A percentile compares a stretch with the other conserved stretches of the same genome.
Evolutionary conservation across 2,797 vertebrate species (phyloP).

Genomic region (Oreochromis grahami): DNA sequence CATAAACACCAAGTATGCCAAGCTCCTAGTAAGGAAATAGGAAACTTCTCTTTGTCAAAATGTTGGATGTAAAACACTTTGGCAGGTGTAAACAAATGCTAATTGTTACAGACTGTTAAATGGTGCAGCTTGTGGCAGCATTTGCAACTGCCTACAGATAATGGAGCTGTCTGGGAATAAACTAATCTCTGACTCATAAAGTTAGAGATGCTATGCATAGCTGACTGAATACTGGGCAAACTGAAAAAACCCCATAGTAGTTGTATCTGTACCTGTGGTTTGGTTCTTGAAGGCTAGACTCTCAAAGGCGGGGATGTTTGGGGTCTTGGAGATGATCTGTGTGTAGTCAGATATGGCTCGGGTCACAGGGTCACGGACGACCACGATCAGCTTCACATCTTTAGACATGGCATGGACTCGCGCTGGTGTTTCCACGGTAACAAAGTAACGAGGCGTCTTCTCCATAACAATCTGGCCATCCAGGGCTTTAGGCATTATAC

Average conservation of each 20-base stretch:
- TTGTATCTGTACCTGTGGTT: constrained; percentile 42
- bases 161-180: background rate
- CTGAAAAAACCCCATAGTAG: rapidly evolving
- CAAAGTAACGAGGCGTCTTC: constrained; percentile 83
- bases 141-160: background rate
- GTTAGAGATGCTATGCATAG: background rate
- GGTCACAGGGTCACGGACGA: constrained; percentile 81
- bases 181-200: background rate
- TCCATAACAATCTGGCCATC: constrained; percentile 84
- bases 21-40: background rate
- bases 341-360: constrained; percentile 84
- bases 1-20: background rate
- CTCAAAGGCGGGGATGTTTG: constrained; percentile 76
- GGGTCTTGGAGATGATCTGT: constrained; percentile 82
- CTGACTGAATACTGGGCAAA: background rate
- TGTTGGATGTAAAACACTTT: background rate
- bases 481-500: constrained; percentile 83
- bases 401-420: constrained; percentile 78
- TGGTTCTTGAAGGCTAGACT: constrained; percentile 79
- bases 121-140: background rate
- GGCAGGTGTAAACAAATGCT: background rate
- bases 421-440: constrained; percentile 76
- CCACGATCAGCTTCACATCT: constrained; percentile 80
- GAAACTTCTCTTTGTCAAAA: background rate
- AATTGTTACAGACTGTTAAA: background rate